A percentile compares a stretch with the other conserved stretches of the same genome.
These are phyloP conservation scores for Nothocercus nigrocapillus DNA, from an alignment of 2,113 vertebrate species.

Conservation along the genomic window DNA sequence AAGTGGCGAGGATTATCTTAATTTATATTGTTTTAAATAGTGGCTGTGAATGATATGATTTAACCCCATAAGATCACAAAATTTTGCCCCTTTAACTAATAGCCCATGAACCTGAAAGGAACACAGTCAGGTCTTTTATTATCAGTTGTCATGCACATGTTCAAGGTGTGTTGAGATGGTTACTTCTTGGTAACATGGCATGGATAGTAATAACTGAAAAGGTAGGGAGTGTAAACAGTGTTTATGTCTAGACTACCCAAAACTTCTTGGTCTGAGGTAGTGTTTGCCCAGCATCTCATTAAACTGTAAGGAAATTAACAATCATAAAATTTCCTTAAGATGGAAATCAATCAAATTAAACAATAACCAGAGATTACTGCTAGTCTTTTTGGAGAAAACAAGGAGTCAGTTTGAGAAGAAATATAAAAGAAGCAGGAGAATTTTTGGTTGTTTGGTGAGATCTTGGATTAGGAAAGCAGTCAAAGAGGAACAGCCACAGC, in stretches of 20 bases:
- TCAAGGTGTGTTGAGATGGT: not conserved
- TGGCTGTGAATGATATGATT: not conserved
- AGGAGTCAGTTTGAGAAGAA: not conserved
- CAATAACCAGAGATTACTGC: not conserved
- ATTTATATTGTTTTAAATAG: not conserved
- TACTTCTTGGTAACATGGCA: not conserved
- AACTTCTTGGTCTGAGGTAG: not conserved
- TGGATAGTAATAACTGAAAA: not conserved
- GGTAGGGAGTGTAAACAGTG: not conserved
- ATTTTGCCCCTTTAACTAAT: not conserved
- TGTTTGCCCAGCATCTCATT: not conserved
- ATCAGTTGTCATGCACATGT: not conserved
- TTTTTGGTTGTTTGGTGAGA: not conserved
- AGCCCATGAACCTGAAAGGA: not conserved
- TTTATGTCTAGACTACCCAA: not conserved
- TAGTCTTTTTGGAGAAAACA: not conserved
- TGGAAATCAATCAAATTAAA: not conserved
- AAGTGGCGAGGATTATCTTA: not conserved
- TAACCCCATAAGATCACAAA: not conserved
- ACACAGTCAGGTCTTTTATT: not conserved
- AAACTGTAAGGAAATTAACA: not conserved
- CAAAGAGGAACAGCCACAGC: not conserved
- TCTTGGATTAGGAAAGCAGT: not conserved
- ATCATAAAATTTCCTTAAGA: not conserved
- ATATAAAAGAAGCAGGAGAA: not conserved